Base-by-base conservation (phyloP, 2,888 invertebrate genomes). In the Lycia hirtaria region DNA sequence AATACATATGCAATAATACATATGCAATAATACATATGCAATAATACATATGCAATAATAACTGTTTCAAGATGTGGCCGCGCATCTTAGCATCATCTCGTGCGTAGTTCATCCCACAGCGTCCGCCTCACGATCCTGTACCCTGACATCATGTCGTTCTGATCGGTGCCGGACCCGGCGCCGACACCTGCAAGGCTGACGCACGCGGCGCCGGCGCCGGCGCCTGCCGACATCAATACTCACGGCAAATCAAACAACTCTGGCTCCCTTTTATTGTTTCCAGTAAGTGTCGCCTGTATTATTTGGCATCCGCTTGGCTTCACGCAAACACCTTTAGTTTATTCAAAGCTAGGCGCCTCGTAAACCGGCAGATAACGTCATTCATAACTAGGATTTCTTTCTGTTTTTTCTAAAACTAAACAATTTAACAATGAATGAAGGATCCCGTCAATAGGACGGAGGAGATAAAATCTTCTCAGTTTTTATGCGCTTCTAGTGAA, bases 211-310 rank as follows among this genome's bases (percentile, higher is more conserved):
- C 26, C 41, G 48, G 50, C 64, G 60, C 66, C 64, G 62, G 35
- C 47, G 47, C 66, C 56, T 37, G 32, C 4, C n/a, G 10, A 44
- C 47, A 56, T 58, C 33, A 57, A 54, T 41, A 47, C 44, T 30
- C 28, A 37, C 26, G 4, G 7, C 17, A 40, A 15, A 56, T 44
- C 50, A 56, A 60, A 63, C 47, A 58, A 37, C 32, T 53, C 43
- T 59, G 53, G 30, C 12, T 45, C 55, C 44, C 30, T 49, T 63
- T 49, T 61, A 58, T 41, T 54, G 61, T 26, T 66, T 66, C 65
- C 61, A 63, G 62, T 57, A 51, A 66, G 57, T 60, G 41, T 49
- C 43, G 45, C 49, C 43, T 48, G 43, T 40, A 45, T 38, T 54
- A 62, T 60, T 48, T 26, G 22, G 41, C 38, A 62, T 63, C 65